These are phyloP conservation scores for Zeugodacus cucurbitae DNA, from an alignment of 1,140 invertebrate genomes.

Conservation along the genomic window DNA sequence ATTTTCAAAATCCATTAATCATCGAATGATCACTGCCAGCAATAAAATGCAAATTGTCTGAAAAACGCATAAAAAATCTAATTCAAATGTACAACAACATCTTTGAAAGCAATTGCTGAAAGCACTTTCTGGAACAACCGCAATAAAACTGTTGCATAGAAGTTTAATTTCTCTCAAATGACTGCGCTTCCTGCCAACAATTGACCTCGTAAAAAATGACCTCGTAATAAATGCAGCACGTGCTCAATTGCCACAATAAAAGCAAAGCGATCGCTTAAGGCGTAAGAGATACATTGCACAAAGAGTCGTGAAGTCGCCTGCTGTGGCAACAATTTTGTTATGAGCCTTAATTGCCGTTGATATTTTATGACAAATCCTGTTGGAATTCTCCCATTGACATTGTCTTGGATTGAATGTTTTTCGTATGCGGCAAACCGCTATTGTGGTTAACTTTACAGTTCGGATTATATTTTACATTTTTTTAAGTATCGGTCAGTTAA, in stretches of 20 bases:
- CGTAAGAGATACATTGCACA: background rate
- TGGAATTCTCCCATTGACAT: background rate
- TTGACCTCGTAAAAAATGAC: background rate
- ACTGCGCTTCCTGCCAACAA: too few relatives aligned
- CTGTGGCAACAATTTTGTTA: background rate
- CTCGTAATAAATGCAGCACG: too few relatives aligned
- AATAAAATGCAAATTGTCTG: background rate
- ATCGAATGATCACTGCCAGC: background rate
- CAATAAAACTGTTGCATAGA: background rate
- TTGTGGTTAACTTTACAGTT: background rate
- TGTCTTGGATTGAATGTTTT: background rate
- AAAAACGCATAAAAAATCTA: background rate
- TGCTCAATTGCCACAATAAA: background rate
- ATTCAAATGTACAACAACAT: background rate
- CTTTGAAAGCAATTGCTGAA: background rate
- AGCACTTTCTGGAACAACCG: background rate
- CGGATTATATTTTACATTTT: too few relatives aligned
- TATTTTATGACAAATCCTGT: constrained; percentile 16
- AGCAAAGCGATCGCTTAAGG: background rate
- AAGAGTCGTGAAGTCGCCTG: background rate
- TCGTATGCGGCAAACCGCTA: background rate
- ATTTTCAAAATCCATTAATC: background rate
- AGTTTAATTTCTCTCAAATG: background rate
- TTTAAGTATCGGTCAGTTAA: background rate
- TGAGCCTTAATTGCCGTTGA: background rate